Evolutionary conservation across 2,797 vertebrate species (phyloP).

Genomic region (Poeciliopsis turneri): DNA sequence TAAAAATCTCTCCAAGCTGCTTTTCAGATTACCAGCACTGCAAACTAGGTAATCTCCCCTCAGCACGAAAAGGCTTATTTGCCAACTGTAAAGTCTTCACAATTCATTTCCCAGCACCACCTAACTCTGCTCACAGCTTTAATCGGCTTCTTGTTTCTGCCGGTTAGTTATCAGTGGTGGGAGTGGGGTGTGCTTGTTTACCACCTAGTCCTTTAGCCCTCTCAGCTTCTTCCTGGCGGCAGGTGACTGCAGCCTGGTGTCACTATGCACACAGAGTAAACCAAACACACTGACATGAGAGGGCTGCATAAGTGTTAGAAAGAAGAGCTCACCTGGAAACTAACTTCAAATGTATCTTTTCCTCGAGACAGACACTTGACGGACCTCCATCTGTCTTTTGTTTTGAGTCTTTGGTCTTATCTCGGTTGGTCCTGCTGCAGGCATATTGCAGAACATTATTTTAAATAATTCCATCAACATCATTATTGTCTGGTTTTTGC

Average conservation of each 20-base stretch:
- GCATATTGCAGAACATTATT: not conserved
- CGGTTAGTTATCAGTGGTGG: constrained; percentile 42
- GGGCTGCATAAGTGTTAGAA: not conserved
- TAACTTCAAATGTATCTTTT: not conserved
- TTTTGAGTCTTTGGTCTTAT: not conserved
- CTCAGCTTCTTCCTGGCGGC: constrained; percentile 46
- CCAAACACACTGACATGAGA: not conserved
- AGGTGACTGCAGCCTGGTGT: constrained; percentile 46
- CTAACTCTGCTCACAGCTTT: constrained; percentile 43
- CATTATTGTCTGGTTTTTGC: not conserved
- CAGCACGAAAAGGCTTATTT: constrained; percentile 78
- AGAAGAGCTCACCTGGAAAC: not conserved
- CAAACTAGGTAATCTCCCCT: constrained; percentile 81
- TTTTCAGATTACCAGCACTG: constrained; percentile 80
- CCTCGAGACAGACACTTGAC: not conserved
- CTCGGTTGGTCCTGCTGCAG: not conserved
- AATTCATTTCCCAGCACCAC: constrained; percentile 58
- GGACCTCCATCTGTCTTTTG: not conserved
- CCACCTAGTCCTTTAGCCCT: constrained; percentile 27
- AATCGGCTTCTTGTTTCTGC: constrained; percentile 57
- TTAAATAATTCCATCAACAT: not conserved
- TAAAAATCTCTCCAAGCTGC: constrained; percentile 78
- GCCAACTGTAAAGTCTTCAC: constrained; percentile 65
- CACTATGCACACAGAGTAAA: constrained; percentile 8
- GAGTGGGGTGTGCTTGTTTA: constrained; percentile 53